Base-by-base conservation (phyloP, 2,888 invertebrate species). In the Agriopis marginaria region DNA sequence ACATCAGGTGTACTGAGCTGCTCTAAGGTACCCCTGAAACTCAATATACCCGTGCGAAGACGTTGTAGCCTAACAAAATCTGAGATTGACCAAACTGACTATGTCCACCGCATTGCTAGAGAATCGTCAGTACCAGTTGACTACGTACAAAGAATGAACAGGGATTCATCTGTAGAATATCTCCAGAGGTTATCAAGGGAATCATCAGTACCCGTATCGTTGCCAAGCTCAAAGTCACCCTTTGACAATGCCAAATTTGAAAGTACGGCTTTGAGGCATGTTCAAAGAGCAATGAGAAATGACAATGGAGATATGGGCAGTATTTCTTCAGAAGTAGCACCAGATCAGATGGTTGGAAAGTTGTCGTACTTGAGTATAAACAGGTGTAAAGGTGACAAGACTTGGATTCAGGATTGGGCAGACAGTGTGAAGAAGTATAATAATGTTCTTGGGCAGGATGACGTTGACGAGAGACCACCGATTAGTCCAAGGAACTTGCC, bases 1-100 rank as follows among this genome's bases (percentile, higher is more conserved):
- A 96, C 96, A 0, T 96, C 96, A 59, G 97, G 97, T 0, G 96
- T 96, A 9, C 87, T 97, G 74, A 95, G 95, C 74, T 95, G 95
- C 74, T 95, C 95, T 6, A 95, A 95, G 74, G 88, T 80, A 54
- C 83, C 85, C 0, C 71, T 81, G 0, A 89, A 90, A 88, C 80
- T 72, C 32, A 94, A 83, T 58, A 78, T 82, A 23, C 89, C 89
- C 0, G 79, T 81, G 0, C 80, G 84, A 40, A 89, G 95, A 73
- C 91, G 95, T 12, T 95, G 95, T 72, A 95, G 96, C 78, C 82
- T 97, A 73, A 95, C 96, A 0, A 96, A 96, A 82, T 96, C 96
- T 0, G 96, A 96, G 75, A 95, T 97, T 54, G 96, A 96, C 77
- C 95, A 95, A 77, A 96, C 95, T 0, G 95, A 96, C 77, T 96